Percentiles rank a stretch among this genome's conserved stretches.
Conservation (phyloP, 2,797 vertebrate species). For the Rhadinocentrus ornatus region DNA sequence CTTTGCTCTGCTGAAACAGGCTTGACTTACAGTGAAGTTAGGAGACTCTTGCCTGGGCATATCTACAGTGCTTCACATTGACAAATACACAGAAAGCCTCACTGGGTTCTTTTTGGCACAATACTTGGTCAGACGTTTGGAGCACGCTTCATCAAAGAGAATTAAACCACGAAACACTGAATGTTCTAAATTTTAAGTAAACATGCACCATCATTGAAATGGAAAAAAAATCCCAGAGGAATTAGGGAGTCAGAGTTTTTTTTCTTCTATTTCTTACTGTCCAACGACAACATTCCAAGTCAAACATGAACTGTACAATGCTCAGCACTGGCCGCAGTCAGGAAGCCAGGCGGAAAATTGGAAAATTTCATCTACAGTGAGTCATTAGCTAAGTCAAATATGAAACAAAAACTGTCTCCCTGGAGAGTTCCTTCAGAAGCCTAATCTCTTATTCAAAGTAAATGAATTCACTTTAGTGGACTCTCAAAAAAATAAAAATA, state of each 20-base stretch:
- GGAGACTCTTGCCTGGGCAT: constrained; percentile 24
- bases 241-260: constrained; percentile 37
- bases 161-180: constrained; percentile 43
- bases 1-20: constrained; percentile 37
- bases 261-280: constrained; percentile 64
- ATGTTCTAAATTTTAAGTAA: constrained; percentile 37
- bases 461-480: constrained; percentile 79
- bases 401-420: constrained; percentile 81
- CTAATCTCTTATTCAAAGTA: constrained; percentile 75
- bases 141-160: constrained; percentile 34
- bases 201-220: constrained; percentile 41
- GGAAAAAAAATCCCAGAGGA: constrained; percentile 16
- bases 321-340: constrained; percentile 52
- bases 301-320: constrained; percentile 61
- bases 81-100: constrained; percentile 11
- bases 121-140: constrained; percentile 23
- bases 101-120: constrained; percentile 3
- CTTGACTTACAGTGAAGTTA: constrained; percentile 44
- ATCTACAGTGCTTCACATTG: constrained; percentile 9
- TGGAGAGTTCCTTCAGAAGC: constrained; percentile 71
- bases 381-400: constrained; percentile 84
- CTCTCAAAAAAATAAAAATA: constrained; percentile 50
- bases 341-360: constrained; percentile 82
- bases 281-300: constrained; percentile 72
- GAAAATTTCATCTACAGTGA: constrained; percentile 83